Percentiles rank a stretch among this genome's conserved stretches.
These are phyloP conservation scores for Dasyurus viverrinus DNA, from an alignment of 2,113 vertebrate species.

Conservation along the genomic window DNA sequence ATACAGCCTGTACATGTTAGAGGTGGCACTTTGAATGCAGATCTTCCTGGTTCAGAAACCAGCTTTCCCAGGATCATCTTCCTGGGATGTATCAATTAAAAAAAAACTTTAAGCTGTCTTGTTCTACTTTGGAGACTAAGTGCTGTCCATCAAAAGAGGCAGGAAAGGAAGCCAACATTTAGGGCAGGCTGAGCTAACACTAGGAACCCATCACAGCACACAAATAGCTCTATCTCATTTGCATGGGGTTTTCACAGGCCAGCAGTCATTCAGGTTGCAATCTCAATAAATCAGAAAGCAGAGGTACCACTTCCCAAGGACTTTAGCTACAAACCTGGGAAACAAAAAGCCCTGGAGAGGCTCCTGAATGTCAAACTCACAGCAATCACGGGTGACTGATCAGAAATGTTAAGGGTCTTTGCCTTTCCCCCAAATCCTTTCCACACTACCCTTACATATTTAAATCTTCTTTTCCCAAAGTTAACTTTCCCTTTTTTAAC, in stretches of 20 bases:
- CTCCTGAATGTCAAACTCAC: fast-evolving
- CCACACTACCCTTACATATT: background rate
- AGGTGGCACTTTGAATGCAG: background rate
- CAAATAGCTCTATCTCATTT: background rate
- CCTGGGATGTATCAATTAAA: background rate
- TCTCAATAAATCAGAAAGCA: conserved; percentile 35
- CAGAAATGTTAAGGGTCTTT: background rate
- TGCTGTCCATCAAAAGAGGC: background rate
- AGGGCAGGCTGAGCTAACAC: background rate
- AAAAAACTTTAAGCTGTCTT: background rate
- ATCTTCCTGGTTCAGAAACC: background rate
- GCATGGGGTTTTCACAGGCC: background rate
- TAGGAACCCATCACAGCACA: background rate
- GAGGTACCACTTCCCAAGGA: background rate
- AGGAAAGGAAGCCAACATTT: conserved; percentile 2
- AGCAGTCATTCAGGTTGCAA: background rate
- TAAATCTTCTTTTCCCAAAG: background rate
- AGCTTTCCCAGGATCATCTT: background rate
- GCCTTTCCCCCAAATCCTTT: background rate
- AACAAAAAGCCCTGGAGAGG: background rate
- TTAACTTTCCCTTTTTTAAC: background rate
- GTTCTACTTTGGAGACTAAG: background rate
- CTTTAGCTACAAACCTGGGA: background rate
- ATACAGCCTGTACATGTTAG: background rate
- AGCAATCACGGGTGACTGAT: background rate